Evolutionary conservation across 1,140 invertebrate genomes (phyloP).

Genomic region (Tetramorium simillimum): DNA sequence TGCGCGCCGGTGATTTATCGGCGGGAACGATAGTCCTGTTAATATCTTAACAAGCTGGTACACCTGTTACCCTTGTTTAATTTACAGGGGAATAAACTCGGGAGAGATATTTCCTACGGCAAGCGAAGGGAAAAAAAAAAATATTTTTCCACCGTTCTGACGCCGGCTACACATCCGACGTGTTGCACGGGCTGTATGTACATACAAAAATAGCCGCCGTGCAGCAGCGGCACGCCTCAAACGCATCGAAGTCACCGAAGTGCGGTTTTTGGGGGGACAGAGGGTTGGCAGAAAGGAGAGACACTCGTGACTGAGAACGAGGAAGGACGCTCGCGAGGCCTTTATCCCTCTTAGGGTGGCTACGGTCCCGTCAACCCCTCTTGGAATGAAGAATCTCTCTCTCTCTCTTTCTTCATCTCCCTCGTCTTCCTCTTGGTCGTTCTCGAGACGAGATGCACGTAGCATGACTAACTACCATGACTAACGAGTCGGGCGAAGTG

Average conservation of each 20-base stretch:
- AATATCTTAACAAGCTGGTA: conserved; percentile 23
- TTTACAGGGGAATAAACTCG: conserved; percentile 22
- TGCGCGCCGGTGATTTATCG: not conserved
- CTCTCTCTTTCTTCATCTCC: conserved; percentile 9
- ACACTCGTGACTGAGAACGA: not conserved
- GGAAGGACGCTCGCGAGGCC: conserved; percentile 7
- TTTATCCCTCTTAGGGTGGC: conserved; percentile 32
- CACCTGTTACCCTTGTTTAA: not conserved
- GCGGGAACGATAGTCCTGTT: not conserved
- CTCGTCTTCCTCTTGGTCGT: conserved; percentile 61
- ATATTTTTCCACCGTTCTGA: conserved; percentile 1
- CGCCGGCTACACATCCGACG: conserved; percentile 71
- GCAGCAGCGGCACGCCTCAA: conserved; percentile 60
- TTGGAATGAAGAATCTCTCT: conserved; percentile 9
- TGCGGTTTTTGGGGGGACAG: not conserved
- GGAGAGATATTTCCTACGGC: not conserved
- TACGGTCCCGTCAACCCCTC: conserved; percentile 16
- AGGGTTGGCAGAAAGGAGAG: not conserved
- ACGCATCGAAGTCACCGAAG: conserved; percentile 62
- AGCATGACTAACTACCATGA: conserved; percentile 81
- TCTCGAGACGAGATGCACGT: conserved; percentile 66
- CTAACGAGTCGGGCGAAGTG: conserved; percentile 82
- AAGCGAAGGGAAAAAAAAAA: not conserved
- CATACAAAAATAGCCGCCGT: conserved; percentile 75
- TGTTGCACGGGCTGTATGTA: conserved; percentile 72